Evolutionary conservation across 2,888 invertebrate species (phyloP), one percentile per base, ranked within the genome.

Genomic region (Syrista parreyssii): DNA sequence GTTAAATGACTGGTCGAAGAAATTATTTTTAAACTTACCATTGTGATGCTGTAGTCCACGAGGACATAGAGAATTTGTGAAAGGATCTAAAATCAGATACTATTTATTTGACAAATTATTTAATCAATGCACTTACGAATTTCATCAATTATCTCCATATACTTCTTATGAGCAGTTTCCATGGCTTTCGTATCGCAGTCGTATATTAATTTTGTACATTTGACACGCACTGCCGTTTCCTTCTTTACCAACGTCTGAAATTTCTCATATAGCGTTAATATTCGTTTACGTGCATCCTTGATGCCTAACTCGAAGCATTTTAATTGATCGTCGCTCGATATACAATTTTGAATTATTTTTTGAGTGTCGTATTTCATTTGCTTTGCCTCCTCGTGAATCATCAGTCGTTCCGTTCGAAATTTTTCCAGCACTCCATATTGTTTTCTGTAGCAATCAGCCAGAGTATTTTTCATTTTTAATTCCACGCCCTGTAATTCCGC

Each of bases 401-500:
- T 79, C 68, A 80, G 73, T 68, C 85, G 82, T 71, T 84, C 84
- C 30, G 78, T 76, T 76, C 80, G 78, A 76, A 85, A 75, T 77
- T 82, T 80, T 74, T 84, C 81, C 23, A 84, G 68, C 40, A 79
- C 73, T 1, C 68, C 74, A 68, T 79, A 81, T 76, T 84, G 82
- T 78, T 81, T 85, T 73, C 81, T 78, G 81, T 86, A 86, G 81
- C 85, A 86, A 73, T 83, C 82, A 36, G 82, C 77, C 72, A 86
- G 81, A 35, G 77, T 80, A 75, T 80, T 80, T 76, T 80, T 83
- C 83, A 85, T 81, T 75, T 77, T 79, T 31, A 74, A 73, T 74
- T 79, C 78, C 36, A 83, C 77, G 12, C 73, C 75, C 32, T 79
- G 74, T 1, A 84, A 68, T 76, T 84, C 83, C 40, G 81, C 23